These are phyloP conservation scores for Porites lobata DNA, from an alignment of 92 coral and sea anemone genomes.

Conservation along the genomic window DNA sequence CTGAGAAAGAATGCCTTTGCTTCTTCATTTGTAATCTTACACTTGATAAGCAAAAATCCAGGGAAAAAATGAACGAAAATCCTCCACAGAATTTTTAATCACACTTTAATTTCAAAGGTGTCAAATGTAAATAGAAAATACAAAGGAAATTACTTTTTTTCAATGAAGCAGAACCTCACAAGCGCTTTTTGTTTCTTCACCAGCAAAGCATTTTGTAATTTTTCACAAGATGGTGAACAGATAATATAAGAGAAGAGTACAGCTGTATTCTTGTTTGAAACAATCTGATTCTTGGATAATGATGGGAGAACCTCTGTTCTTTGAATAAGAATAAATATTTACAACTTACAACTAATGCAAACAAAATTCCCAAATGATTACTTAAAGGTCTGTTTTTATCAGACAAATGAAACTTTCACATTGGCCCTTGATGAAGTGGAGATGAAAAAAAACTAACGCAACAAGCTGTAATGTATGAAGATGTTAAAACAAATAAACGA, in stretches of 20 bases:
- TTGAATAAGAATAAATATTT: conserved; percentile 12
- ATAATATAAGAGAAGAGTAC: neutral
- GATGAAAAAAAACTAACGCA: neutral
- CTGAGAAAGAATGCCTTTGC: neutral
- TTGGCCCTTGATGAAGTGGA: neutral
- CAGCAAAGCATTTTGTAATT: neutral
- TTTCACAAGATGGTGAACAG: neutral
- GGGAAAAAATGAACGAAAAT: neutral
- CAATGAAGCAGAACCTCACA: conserved; percentile 17
- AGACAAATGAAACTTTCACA: neutral
- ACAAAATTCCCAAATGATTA: conserved; percentile 33
- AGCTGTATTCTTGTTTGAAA: neutral
- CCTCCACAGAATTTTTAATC: neutral
- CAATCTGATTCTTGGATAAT: neutral
- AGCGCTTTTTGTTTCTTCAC: conserved; percentile 6
- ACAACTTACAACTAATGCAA: conserved; percentile 35
- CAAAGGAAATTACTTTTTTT: neutral
- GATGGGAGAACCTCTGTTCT: neutral
- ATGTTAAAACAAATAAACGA: neutral
- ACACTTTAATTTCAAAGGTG: neutral
- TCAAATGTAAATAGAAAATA: neutral
- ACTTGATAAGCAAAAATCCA: neutral
- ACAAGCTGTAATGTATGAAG: neutral
- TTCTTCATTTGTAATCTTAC: no score
- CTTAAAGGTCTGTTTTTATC: conserved; percentile 1